Base-by-base conservation (phyloP, 2,797 vertebrate species). In the Falco biarmicus region DNA sequence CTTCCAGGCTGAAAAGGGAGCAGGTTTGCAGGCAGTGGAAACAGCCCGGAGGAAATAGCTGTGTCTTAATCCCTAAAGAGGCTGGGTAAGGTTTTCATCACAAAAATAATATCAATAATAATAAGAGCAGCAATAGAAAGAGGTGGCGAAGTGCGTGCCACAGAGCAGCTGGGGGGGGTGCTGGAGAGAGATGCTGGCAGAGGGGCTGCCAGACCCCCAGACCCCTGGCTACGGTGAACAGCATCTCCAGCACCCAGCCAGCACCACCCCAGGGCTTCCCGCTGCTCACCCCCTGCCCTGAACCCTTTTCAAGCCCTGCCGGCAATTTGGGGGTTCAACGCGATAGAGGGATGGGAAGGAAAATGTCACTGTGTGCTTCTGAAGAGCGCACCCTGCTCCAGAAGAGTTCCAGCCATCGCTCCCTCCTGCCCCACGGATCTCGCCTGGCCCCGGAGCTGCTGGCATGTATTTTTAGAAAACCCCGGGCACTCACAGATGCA, bases 301-400 rank as follows among this genome's bases (percentile, higher is more conserved):
- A 69, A 48, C 13, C 37, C 75, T 53, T 68, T 34, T 4, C 83
- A 70, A 73, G 15, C 19, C 56, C 25, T 0, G 0, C 20, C 2
- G 5, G 24, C 11, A 3, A 32, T 21, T 4, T 11, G 22, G 17
- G 45, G 26, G 0, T 71, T 39, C 43, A 54, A 63, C 6, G 19
- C 56, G 80, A 18, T 6, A 47, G 22, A 51, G 61, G 56, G 19
- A 25, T 10, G 11, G 22, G 31, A 78, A 75, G 61, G 43, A 28
- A 87, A 53, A 60, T 0, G 0, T 37, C 13, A 24, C 3, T 6
- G 6, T 0, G 10, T 8, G 10, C 37, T 68, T 19, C 28, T 0
- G 4, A 54, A 16, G 43, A 76, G 19, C 4, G 3, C 8, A 12
- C 7, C 47, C 84, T 24, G 10, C 41, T 73, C 70, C 74, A 63